Conservation (phyloP, 2,113 vertebrate genomes). For the Micronycteris hirsuta region DNA sequence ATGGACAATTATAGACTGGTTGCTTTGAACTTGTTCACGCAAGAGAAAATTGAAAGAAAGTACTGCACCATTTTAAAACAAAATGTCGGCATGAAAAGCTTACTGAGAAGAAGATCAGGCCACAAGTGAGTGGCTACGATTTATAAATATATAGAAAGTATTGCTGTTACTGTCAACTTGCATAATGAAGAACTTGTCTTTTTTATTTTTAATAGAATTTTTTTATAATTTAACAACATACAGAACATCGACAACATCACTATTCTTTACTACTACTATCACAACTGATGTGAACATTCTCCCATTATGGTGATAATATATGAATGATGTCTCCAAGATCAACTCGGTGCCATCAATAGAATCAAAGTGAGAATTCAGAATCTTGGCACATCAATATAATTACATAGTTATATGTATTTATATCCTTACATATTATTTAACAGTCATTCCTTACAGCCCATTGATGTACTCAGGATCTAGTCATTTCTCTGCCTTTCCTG, state of each 20-base stretch:
- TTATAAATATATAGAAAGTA: constrained; percentile 19
- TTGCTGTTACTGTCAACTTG: not conserved
- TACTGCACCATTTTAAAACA: not conserved
- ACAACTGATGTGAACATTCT: not conserved
- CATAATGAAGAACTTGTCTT: not conserved
- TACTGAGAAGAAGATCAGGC: not conserved
- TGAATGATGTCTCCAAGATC: not conserved
- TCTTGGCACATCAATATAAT: not conserved
- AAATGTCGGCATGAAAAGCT: constrained; percentile 8
- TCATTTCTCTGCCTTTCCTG: not conserved
- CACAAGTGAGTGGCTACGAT: not conserved
- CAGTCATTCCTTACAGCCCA: not conserved
- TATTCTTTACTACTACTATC: not conserved
- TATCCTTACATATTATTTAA: not conserved
- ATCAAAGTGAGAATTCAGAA: not conserved
- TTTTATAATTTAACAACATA: not conserved
- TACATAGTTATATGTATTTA: not conserved
- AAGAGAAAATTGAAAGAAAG: constrained; percentile 20
- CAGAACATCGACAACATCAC: not conserved
- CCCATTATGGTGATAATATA: not conserved
- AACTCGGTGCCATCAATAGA: not conserved
- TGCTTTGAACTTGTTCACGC: not conserved
- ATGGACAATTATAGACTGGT: constrained; percentile 49
- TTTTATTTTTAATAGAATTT: constrained; percentile 16
- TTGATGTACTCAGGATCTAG: not conserved